Conservation (phyloP, 2,113 vertebrate species). For the Nematolebias whitei region DNA sequence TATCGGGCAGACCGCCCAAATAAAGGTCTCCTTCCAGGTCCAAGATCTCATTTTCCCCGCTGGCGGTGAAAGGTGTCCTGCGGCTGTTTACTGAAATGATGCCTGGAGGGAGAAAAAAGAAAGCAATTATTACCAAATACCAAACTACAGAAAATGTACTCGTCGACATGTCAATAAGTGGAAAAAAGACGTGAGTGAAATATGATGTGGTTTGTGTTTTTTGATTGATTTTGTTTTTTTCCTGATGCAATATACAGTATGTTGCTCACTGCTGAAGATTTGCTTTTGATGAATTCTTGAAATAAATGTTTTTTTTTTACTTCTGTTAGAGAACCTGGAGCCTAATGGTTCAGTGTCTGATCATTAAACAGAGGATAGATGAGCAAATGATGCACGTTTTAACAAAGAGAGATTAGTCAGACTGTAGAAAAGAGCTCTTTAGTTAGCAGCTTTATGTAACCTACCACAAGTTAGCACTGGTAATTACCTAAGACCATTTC, state of each 20-base stretch:
- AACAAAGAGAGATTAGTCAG: too few relatives aligned
- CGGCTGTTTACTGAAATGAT: constrained; percentile 98
- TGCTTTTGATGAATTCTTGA: too few relatives aligned
- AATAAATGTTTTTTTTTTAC: too few relatives aligned
- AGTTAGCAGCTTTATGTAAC: too few relatives aligned
- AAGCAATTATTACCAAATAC: constrained; percentile 16
- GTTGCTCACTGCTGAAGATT: too few relatives aligned
- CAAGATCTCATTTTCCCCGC: constrained; percentile 95
- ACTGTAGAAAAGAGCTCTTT: too few relatives aligned
- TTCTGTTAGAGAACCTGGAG: too few relatives aligned
- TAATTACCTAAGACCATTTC: too few relatives aligned
- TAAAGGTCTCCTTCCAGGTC: constrained; percentile 98
- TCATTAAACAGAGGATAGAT: too few relatives aligned
- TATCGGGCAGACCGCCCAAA: constrained; percentile 92
- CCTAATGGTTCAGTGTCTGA: too few relatives aligned
- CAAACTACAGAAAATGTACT: not conserved
- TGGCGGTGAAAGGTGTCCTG: constrained; percentile 93
- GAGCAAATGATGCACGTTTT: too few relatives aligned
- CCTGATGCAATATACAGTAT: not conserved
- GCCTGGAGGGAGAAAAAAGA: constrained; percentile 74
- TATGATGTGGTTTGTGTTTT: not conserved
- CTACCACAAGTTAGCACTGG: too few relatives aligned
- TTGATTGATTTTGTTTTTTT: not conserved
- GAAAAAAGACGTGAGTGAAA: not conserved
- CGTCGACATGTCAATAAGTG: not conserved